Conservation (phyloP, 2,888 invertebrate genomes). For the Scotopteryx bipunctaria region DNA sequence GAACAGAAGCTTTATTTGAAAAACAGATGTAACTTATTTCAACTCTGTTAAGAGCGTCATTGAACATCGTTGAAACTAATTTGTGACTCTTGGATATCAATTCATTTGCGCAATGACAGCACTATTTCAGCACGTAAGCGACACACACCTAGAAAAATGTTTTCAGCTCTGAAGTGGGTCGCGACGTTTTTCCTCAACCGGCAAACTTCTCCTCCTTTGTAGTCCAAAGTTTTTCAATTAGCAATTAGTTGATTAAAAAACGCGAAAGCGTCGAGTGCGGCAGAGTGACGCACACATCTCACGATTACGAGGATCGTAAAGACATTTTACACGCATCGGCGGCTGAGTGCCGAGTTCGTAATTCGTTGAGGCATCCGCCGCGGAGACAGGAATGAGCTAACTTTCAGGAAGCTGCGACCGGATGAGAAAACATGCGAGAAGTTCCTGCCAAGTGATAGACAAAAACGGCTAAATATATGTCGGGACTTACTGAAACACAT, state of each 20-base stretch:
- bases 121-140: conserved; percentile 29
- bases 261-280: conserved; percentile 39
- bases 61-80: conserved; percentile 1
- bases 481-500: conserved; percentile 64
- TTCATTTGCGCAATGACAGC: conserved; percentile 29
- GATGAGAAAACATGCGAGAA: conserved; percentile 77
- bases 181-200: conserved; percentile 53
- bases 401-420: conserved; percentile 68
- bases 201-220: conserved; percentile 50
- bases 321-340: conserved; percentile 77
- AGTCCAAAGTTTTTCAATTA: conserved; percentile 72
- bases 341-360: conserved; percentile 71
- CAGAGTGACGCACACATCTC: conserved; percentile 55
- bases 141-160: conserved; percentile 43
- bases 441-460: conserved; percentile 71
- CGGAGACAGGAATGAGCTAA: conserved; percentile 72
- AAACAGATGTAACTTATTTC: background rate
- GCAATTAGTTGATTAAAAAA: conserved; percentile 70
- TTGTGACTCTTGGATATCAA: conserved; percentile 8
- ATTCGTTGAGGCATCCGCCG: conserved; percentile 67
- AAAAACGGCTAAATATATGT: conserved; percentile 71
- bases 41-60: conserved; percentile 1
- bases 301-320: conserved; percentile 66
- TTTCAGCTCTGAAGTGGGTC: conserved; percentile 57
- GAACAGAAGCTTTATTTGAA: no score